Percentiles rank a stretch among this genome's conserved stretches.
Evolutionary conservation across 37 sponge, comb jelly and placozoan genomes (phyloP).

Genomic region (Halichondria panicea): DNA sequence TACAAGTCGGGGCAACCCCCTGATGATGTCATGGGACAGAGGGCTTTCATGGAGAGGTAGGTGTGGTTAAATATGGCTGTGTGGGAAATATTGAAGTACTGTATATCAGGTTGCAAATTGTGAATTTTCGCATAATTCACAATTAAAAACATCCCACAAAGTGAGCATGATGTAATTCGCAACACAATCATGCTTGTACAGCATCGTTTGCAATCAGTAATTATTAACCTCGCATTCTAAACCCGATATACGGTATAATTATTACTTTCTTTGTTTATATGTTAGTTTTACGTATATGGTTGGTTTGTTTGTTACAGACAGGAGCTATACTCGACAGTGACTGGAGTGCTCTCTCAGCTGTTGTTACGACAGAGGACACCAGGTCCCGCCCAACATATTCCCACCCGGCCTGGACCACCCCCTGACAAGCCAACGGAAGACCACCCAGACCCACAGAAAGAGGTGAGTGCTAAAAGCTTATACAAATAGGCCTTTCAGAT

Average conservation of each 20-base stretch:
- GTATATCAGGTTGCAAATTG: no score
- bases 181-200: no score
- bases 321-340: constrained; percentile 25
- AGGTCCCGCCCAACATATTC: constrained; percentile 16
- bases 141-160: no score
- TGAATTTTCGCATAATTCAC: no score
- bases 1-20: constrained; percentile 72
- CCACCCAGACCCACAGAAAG: constrained; percentile 6
- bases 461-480: constrained; percentile 12
- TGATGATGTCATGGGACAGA: constrained; percentile 53
- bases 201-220: no score
- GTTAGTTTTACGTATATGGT: background rate
- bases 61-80: background rate
- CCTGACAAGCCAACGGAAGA: constrained; percentile 1
- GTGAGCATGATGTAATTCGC: no score
- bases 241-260: background rate
- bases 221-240: no score
- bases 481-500: no score
- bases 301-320: constrained; percentile 15
- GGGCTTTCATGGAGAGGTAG: constrained; percentile 63
- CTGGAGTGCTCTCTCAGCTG: constrained; percentile 16
- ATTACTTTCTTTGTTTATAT: background rate
- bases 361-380: constrained; percentile 3
- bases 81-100: no score
- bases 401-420: constrained; percentile 59